These are phyloP conservation scores for Marcusenius ussheri DNA, from an alignment of 2,113 vertebrate genomes.

Conservation along the genomic window DNA sequence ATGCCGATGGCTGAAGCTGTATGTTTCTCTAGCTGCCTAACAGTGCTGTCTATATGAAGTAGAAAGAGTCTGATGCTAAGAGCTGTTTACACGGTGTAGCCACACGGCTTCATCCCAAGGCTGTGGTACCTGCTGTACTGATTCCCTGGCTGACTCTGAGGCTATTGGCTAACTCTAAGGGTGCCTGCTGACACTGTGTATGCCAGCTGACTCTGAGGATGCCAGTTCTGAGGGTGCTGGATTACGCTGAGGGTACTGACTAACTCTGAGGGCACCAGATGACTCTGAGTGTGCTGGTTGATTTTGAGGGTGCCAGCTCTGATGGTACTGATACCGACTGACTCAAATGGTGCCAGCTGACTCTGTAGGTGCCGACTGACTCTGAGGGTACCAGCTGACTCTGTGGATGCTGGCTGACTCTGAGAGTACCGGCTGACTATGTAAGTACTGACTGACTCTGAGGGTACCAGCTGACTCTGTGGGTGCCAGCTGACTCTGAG, in stretches of 20 bases:
- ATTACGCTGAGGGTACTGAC: not conserved
- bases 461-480: not conserved
- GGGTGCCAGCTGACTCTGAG: not conserved
- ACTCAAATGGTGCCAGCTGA: not conserved
- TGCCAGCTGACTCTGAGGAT: not conserved
- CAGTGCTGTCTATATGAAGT: not conserved
- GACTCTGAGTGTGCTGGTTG: not conserved
- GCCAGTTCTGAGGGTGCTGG: not conserved
- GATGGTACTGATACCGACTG: not conserved
- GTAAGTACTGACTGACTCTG: too few species aligned
- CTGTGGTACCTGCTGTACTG: not conserved
- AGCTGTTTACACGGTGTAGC: not conserved
- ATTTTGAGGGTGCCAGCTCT: not conserved
- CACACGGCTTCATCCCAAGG: not conserved
- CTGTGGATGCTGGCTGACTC: not conserved
- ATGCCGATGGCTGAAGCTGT: not conserved
- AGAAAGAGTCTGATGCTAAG: not conserved
- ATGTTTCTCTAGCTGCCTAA: not conserved
- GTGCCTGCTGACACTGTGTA: not conserved
- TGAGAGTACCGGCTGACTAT: not conserved
- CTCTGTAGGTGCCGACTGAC: too few species aligned
- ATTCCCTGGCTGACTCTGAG: not conserved
- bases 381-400: not conserved
- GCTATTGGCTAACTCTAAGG: not conserved
- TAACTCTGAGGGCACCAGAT: not conserved